A percentile compares a stretch with the other conserved stretches of the same genome.
These are phyloP conservation scores for Porphyrio hochstetteri DNA, from an alignment of 2,113 vertebrate genomes.

Conservation along the genomic window DNA sequence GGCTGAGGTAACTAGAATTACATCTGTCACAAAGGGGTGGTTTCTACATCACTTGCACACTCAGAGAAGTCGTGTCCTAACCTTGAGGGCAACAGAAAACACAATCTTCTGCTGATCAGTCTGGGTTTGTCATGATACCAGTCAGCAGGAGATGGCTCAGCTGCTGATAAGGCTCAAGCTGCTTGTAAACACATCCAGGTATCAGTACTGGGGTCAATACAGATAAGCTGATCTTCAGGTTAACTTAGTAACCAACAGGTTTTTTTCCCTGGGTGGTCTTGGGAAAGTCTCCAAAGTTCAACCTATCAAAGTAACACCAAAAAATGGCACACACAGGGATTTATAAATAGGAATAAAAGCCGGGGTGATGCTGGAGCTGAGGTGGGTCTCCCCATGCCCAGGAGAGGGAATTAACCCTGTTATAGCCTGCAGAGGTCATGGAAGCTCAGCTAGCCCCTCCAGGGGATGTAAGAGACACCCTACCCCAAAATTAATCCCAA, in stretches of 20 bases:
- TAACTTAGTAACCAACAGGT: too few relatives aligned
- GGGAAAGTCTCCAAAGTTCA: not conserved
- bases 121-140: not conserved
- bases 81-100: not conserved
- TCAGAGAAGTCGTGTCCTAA: not conserved
- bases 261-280: not conserved
- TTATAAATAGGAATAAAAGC: not conserved
- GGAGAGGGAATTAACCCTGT: rapidly evolving
- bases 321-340: rapidly evolving
- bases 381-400: rapidly evolving
- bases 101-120: not conserved
- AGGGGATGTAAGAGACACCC: not conserved
- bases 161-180: not conserved
- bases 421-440: not conserved
- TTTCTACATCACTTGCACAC: not conserved
- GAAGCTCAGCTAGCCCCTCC: not conserved
- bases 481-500: not conserved
- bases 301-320: not conserved
- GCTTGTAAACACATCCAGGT: not conserved
- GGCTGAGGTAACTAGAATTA: not conserved
- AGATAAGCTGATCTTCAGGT: not conserved
- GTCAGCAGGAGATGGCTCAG: not conserved
- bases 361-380: not conserved
- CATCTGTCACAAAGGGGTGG: rapidly evolving
- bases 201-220: not conserved